These are phyloP conservation scores for Lophotriccus pileatus DNA, from an alignment of 2,797 vertebrate species.

Conservation along the genomic window DNA sequence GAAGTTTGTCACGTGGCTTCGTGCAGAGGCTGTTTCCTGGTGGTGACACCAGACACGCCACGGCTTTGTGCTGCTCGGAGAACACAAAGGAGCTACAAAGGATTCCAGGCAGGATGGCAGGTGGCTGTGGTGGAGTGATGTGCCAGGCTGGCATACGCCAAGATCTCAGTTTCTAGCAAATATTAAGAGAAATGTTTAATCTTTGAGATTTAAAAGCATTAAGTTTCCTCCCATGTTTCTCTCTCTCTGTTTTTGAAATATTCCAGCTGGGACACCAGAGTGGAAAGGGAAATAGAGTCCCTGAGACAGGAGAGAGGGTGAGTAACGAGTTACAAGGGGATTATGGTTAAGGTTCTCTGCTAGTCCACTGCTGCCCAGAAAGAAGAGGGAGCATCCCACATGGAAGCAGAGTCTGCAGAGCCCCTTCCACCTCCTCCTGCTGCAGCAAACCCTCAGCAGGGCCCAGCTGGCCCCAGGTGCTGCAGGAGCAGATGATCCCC, in stretches of 20 bases:
- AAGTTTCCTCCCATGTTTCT: not conserved
- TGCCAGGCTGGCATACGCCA: not conserved
- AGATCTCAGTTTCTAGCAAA: not conserved
- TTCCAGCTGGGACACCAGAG: not conserved
- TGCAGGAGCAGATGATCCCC: slow-evolving; percentile 76
- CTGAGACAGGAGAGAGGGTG: not conserved
- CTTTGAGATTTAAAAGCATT: not conserved
- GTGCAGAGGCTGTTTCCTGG: not conserved
- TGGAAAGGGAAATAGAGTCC: not conserved
- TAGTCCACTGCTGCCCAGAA: not conserved
- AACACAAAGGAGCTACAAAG: not conserved
- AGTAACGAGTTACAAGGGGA: not conserved
- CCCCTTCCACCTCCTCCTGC: not conserved
- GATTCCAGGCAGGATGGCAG: not conserved
- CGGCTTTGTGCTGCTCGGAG: slow-evolving; percentile 9
- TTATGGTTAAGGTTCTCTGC: not conserved
- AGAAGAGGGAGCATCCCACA: not conserved
- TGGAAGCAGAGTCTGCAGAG: not conserved
- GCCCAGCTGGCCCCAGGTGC: slow-evolving; percentile 77
- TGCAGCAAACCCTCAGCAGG: slow-evolving; percentile 63
- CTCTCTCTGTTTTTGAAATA: not conserved
- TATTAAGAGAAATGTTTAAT: not conserved
- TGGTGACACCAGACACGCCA: not conserved
- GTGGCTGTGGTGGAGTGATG: not conserved
- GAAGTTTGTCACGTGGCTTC: not conserved